Percentiles rank a stretch among this genome's conserved stretches.
phyloP scores from a whole-genome alignment of 1,140 invertebrate species.

The Lasioglossum albipes region DNA sequence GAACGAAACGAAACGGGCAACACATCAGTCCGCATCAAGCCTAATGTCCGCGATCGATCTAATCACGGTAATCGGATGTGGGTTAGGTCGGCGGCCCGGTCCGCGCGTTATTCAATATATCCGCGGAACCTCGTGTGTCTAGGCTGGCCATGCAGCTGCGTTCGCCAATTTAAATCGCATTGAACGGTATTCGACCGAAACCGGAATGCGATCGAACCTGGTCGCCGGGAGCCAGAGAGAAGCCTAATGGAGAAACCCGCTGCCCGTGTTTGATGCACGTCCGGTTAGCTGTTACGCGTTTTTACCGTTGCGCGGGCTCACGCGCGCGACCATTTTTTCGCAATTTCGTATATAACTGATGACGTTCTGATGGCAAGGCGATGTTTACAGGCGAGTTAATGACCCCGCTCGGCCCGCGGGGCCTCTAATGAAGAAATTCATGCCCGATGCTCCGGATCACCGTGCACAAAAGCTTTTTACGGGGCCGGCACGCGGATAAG shows the following conservation, averaged over 20 bases:
- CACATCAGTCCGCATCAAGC: neutral
- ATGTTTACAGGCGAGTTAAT: conserved; percentile 39
- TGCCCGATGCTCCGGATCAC: neutral
- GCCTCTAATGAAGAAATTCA: conserved; percentile 32
- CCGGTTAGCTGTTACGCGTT: conserved; percentile 30
- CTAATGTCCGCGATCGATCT: neutral
- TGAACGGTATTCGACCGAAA: conserved; percentile 3
- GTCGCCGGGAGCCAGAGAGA: neutral
- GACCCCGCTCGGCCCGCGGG: neutral
- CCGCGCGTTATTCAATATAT: neutral
- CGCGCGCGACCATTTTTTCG: conserved; percentile 31
- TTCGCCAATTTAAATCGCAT: conserved; percentile 22
- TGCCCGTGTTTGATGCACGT: conserved; percentile 17
- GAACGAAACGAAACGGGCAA: too few species aligned
- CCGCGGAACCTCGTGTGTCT: neutral
- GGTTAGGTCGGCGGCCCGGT: neutral
- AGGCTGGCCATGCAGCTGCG: neutral
- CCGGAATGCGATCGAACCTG: conserved; percentile 1
- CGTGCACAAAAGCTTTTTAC: neutral
- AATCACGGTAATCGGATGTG: conserved; percentile 15
- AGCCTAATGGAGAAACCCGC: conserved; percentile 36
- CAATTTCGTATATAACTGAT: conserved; percentile 39
- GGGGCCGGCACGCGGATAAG: conserved; percentile 4
- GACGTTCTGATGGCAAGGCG: conserved; percentile 34
- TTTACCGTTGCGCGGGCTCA: conserved; percentile 22